Evolutionary conservation across 2,888 invertebrate species (phyloP).

Genomic region (Watsonalla cultraria): DNA sequence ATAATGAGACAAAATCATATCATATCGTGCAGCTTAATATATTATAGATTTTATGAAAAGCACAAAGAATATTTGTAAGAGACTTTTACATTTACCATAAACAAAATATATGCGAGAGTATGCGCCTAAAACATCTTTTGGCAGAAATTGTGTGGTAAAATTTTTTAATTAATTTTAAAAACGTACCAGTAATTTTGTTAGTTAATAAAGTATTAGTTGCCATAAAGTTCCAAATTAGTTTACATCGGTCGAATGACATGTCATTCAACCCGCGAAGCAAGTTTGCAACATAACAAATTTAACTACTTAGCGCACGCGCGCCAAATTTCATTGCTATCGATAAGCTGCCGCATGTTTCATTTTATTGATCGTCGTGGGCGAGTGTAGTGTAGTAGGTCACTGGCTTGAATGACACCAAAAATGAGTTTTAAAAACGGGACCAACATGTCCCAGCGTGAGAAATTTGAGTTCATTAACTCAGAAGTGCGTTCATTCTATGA

Average conservation of each 20-base stretch:
- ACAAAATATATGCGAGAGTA: no score
- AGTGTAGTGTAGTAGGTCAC: slow-evolving; percentile 35
- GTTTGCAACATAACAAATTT: slow-evolving; percentile 35
- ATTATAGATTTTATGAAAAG: no score
- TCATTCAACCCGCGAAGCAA: slow-evolving; percentile 15
- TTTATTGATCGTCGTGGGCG: slow-evolving; percentile 54
- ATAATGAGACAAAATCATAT: no score
- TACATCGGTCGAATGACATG: slow-evolving; percentile 3
- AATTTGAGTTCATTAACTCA: slow-evolving; percentile 77
- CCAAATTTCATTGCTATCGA: slow-evolving; percentile 64
- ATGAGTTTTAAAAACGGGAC: slow-evolving; percentile 66
- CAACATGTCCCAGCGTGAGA: slow-evolving; percentile 72
- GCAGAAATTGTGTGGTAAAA: no score
- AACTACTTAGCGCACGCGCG: slow-evolving; percentile 62
- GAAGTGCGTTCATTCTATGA: slow-evolving; percentile 81
- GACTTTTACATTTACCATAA: no score
- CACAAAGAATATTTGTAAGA: no score
- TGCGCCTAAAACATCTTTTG: no score
- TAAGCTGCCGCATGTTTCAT: slow-evolving; percentile 40
- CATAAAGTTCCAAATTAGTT: not conserved
- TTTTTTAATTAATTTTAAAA: no score
- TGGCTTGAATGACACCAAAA: slow-evolving; percentile 31
- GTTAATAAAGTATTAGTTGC: no score
- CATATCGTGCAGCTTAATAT: no score
- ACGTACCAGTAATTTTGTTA: no score